These are phyloP conservation scores for Sander vitreus DNA, from an alignment of 2,113 vertebrate genomes.

Conservation along the genomic window DNA sequence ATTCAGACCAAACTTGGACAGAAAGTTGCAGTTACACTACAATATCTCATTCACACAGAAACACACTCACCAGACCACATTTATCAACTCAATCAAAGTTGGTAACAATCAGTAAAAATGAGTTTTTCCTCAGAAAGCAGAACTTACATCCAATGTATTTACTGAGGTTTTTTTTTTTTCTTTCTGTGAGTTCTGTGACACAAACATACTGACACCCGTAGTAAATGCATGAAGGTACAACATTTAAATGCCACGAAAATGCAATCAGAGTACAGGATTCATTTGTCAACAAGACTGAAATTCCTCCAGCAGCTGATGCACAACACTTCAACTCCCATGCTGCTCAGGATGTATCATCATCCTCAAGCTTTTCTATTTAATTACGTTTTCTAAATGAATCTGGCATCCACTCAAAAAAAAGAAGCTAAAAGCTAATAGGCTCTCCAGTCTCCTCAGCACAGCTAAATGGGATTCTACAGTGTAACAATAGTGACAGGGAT, in stretches of 20 bases:
- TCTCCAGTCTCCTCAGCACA: constrained; percentile 19
- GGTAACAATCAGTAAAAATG: background rate
- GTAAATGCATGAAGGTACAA: constrained; percentile 3
- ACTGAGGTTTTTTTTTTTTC: background rate
- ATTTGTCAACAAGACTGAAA: constrained; percentile 33
- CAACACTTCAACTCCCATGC: constrained; percentile 21
- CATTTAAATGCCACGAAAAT: constrained; percentile 31
- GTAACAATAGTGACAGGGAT: constrained; percentile 5
- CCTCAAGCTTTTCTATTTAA: constrained; percentile 12
- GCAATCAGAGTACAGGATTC: background rate
- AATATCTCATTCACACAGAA: background rate
- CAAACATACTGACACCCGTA: background rate
- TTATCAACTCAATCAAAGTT: constrained; percentile 5
- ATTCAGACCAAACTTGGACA: constrained; percentile 23
- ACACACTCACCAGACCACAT: constrained; percentile 30
- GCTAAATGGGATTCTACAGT: background rate
- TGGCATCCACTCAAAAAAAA: constrained; percentile 23
- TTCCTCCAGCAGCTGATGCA: constrained; percentile 20
- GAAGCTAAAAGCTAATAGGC: constrained; percentile 29
- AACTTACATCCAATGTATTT: background rate
- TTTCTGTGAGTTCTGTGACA: background rate
- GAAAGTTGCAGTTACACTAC: constrained; percentile 1
- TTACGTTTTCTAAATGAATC: constrained; percentile 48
- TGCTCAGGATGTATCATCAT: constrained; percentile 33
- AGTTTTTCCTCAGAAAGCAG: background rate